These are phyloP conservation scores for Eupleurogrammus muticus DNA, from an alignment of 2,797 vertebrate genomes.

Conservation along the genomic window DNA sequence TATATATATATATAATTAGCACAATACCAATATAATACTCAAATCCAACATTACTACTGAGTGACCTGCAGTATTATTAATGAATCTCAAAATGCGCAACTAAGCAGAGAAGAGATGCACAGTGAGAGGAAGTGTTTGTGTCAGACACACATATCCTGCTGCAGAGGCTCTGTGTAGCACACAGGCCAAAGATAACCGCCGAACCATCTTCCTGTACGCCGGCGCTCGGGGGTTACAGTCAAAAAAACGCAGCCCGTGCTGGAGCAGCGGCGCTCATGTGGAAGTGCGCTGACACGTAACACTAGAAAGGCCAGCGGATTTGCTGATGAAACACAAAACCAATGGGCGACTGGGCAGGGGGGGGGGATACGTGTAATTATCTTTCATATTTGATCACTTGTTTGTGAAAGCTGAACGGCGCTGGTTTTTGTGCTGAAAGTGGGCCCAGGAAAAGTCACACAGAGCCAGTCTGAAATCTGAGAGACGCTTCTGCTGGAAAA, in stretches of 20 bases:
- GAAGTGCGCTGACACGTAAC: conserved; percentile 3
- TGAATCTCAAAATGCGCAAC: background rate
- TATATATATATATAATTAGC: no score
- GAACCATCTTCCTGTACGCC: conserved; percentile 49
- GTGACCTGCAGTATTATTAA: background rate
- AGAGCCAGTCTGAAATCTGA: conserved; percentile 17
- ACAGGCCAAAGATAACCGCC: conserved; percentile 49
- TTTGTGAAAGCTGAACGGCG: conserved; percentile 1
- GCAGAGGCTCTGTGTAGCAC: conserved; percentile 32
- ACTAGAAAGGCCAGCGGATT: conserved; percentile 1
- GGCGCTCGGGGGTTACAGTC: conserved; percentile 9
- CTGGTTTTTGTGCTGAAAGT: background rate
- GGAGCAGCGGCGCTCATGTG: background rate
- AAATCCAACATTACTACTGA: background rate
- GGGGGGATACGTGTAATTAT: background rate
- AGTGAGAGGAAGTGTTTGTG: conserved; percentile 63
- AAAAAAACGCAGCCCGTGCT: background rate
- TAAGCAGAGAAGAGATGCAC: background rate
- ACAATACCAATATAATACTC: no score
- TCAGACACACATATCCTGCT: conserved; percentile 53
- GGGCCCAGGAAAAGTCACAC: conserved; percentile 19
- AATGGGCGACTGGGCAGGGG: background rate
- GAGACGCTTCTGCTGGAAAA: conserved; percentile 21
- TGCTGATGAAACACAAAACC: conserved; percentile 1
- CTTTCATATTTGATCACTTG: conserved; percentile 11